Evolutionary conservation across 2,888 invertebrate genomes (phyloP).

Genomic region (Torymus texanus): DNA sequence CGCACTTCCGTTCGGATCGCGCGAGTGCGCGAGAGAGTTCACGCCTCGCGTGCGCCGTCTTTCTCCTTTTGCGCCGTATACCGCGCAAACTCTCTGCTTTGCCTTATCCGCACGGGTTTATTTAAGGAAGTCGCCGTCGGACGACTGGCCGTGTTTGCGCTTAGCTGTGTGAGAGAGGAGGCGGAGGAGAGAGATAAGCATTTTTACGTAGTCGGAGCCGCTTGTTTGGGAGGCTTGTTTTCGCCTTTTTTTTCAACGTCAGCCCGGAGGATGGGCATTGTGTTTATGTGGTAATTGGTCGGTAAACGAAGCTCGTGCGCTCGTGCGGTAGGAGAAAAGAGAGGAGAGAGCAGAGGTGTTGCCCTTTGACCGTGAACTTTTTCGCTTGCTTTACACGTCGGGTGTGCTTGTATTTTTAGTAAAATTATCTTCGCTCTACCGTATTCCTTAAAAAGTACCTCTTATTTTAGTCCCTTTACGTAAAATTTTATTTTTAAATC

Average conservation of each 20-base stretch:
- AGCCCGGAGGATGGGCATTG: too few species aligned
- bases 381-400: too few species aligned
- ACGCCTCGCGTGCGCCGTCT: constrained; percentile 3
- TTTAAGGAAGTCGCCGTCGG: constrained; percentile 14
- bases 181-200: too few species aligned
- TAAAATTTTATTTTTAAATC: too few species aligned
- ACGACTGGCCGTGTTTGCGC: background rate
- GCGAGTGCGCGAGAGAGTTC: background rate
- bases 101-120: constrained; percentile 12
- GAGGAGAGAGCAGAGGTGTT: background rate
- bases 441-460: too few species aligned
- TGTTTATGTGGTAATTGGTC: background rate
- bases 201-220: background rate
- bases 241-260: background rate
- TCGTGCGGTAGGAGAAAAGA: background rate
- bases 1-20: background rate
- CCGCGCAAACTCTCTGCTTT: constrained; percentile 20
- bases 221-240: background rate
- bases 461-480: too few species aligned
- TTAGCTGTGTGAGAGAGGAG: too few species aligned
- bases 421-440: too few species aligned
- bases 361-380: too few species aligned
- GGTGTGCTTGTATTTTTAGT: too few species aligned
- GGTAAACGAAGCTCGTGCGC: background rate
- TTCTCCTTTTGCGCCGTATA: background rate